These are phyloP conservation scores for Euphysa ruthae DNA, from an alignment of 30 jellyfish, hydroid and myxozoan genomes.

Conservation along the genomic window DNA sequence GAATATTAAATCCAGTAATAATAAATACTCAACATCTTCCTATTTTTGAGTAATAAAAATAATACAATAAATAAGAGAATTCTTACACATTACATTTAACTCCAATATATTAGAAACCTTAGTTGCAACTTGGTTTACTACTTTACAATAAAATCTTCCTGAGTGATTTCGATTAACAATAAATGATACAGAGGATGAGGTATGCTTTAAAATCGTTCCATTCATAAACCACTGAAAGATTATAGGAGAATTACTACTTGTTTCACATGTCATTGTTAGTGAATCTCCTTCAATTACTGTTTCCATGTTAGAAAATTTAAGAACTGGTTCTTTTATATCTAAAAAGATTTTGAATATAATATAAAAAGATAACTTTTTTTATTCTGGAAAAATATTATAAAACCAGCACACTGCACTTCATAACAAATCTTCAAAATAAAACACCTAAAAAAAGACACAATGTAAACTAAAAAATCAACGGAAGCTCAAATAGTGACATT, in stretches of 20 bases:
- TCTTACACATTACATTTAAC: neutral
- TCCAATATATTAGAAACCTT: neutral
- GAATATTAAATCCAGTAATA: too few species aligned
- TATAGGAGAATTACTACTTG: neutral
- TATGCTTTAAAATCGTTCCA: neutral
- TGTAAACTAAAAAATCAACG: too few species aligned
- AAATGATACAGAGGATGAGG: neutral
- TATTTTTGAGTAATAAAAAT: too few species aligned
- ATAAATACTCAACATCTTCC: too few species aligned
- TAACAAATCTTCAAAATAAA: too few species aligned
- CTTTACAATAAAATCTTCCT: neutral
- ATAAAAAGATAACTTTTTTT: too few species aligned
- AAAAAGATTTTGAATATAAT: too few species aligned
- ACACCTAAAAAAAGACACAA: too few species aligned
- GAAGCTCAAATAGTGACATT: too few species aligned
- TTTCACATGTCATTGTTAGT: neutral
- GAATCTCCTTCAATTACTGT: neutral
- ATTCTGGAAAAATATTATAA: too few species aligned
- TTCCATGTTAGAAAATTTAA: neutral
- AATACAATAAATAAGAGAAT: too few species aligned
- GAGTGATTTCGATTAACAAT: neutral
- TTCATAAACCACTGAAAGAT: neutral
- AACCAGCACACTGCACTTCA: too few species aligned
- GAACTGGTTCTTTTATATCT: neutral
- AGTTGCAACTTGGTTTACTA: neutral